phyloP scores from a whole-genome alignment of 2,888 invertebrate genomes.

The Cheilosia impressa region DNA sequence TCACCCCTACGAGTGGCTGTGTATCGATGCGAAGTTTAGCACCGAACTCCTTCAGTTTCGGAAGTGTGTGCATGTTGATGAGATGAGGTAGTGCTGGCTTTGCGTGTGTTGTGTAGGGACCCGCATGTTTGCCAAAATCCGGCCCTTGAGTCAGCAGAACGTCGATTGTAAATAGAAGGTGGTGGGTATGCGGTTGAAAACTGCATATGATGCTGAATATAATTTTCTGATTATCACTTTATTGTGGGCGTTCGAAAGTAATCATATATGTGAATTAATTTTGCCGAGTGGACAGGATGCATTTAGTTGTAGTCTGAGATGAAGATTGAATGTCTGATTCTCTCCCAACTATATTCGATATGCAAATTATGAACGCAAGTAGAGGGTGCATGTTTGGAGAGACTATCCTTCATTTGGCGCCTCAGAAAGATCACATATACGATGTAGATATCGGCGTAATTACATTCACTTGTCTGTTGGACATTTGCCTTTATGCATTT shows the following conservation, averaged over 20 bases:
- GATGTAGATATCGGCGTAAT: too few species aligned
- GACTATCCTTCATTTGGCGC: too few species aligned
- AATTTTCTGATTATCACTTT: constrained; percentile 36
- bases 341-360: too few species aligned
- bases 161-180: not conserved
- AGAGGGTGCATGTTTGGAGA: too few species aligned
- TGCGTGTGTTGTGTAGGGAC: constrained; percentile 3
- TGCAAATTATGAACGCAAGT: too few species aligned
- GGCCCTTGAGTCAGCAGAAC: constrained; percentile 9
- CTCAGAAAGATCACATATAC: too few species aligned
- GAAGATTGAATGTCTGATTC: too few species aligned
- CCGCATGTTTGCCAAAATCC: constrained; percentile 24
- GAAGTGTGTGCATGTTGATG: constrained; percentile 16
- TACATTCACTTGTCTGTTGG: too few species aligned
- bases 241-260: constrained; percentile 13
- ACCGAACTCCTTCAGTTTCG: constrained; percentile 1
- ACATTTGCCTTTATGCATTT: too few species aligned
- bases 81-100: constrained; percentile 6
- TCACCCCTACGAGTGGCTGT: not conserved
- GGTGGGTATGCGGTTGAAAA: constrained; percentile 1
- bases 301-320: too few species aligned
- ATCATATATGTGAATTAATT: not conserved
- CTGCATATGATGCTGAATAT: constrained; percentile 33
- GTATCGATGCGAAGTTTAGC: constrained; percentile 24
- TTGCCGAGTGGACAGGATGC: not conserved